Evolutionary conservation across 2,113 vertebrate genomes (phyloP).

Genomic region (Callospermophilus lateralis): DNA sequence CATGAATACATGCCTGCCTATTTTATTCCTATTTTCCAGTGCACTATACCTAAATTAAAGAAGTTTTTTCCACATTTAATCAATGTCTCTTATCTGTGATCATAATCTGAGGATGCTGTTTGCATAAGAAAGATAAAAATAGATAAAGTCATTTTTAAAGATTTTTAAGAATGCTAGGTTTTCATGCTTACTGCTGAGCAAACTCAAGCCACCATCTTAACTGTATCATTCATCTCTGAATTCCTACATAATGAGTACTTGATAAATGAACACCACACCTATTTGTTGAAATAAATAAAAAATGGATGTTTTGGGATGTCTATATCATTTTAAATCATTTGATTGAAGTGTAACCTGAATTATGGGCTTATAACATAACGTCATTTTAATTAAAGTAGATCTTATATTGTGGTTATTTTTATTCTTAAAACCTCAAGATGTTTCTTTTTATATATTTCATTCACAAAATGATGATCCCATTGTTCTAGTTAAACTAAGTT

Average conservation of each 20-base stretch:
- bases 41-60: neutral
- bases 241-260: neutral
- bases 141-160: neutral
- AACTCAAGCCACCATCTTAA: neutral
- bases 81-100: neutral
- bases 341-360: neutral
- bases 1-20: neutral
- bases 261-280: fast-evolving
- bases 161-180: neutral
- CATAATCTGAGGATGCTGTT: neutral
- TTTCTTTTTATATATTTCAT: neutral
- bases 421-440: neutral
- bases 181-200: neutral
- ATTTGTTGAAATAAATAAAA: neutral
- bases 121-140: neutral
- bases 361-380: neutral
- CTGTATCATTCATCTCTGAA: neutral
- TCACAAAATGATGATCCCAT: neutral
- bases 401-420: neutral
- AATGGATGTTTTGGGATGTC: neutral
- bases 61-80: neutral
- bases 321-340: neutral
- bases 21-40: neutral
- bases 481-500: neutral
- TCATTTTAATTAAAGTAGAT: conserved; percentile 5